A percentile compares a stretch with the other conserved stretches of the same genome.
These are phyloP conservation scores for Procambarus clarkii DNA, from an alignment of 1,140 invertebrate species.

Conservation along the genomic window DNA sequence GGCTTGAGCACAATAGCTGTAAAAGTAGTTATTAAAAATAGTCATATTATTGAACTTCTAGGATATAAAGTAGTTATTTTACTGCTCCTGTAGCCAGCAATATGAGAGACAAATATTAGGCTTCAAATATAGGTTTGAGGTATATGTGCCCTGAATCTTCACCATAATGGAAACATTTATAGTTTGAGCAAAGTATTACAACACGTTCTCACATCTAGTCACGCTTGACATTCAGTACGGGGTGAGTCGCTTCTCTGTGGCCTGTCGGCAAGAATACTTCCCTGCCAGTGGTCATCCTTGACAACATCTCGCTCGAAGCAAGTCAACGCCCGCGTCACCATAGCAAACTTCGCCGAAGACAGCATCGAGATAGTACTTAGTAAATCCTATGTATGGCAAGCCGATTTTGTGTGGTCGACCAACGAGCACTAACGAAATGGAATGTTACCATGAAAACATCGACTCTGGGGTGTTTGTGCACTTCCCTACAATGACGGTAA, in stretches of 20 bases:
- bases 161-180: no score
- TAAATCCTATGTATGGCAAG: not conserved
- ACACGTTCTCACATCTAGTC: no score
- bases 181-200: no score
- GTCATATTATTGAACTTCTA: no score
- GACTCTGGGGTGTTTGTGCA: not conserved
- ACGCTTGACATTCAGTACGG: not conserved
- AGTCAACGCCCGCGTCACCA: not conserved
- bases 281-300: not conserved
- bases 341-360: not conserved
- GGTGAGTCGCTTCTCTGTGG: not conserved
- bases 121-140: no score
- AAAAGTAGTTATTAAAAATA: no score
- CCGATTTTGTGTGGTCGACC: not conserved
- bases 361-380: not conserved
- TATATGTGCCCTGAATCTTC: no score
- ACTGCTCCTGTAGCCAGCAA: no score
- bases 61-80: no score
- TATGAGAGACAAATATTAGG: no score
- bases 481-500: not conserved
- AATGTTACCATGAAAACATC: not conserved
- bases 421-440: not conserved
- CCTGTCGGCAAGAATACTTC: not conserved
- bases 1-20: no score
- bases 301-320: not conserved